These are phyloP conservation scores for Spisula solida DNA, from an alignment of 2,888 invertebrate species.

Conservation along the genomic window DNA sequence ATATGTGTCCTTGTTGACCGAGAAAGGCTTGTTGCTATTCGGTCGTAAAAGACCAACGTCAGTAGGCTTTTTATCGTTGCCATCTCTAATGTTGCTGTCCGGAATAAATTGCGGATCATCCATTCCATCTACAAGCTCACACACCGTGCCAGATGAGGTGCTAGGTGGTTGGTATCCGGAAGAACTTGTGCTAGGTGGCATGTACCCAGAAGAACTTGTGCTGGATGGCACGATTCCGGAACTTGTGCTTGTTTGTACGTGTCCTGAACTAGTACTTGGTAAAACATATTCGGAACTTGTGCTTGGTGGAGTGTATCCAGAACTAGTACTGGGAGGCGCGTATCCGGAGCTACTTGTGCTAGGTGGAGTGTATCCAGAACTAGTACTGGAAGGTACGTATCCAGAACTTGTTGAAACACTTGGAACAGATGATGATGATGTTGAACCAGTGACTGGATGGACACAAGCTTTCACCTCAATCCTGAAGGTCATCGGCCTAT, in stretches of 20 bases:
- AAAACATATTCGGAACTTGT: neutral
- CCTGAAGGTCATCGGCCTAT: no score
- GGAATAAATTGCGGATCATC: slow-evolving; percentile 35
- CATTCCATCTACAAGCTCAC: slow-evolving; percentile 34
- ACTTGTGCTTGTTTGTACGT: neutral
- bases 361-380: no score
- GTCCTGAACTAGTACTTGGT: neutral
- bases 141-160: neutral
- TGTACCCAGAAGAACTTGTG: neutral
- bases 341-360: neutral
- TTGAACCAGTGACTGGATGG: no score
- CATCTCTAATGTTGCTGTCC: slow-evolving; percentile 23
- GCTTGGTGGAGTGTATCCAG: neutral
- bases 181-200: neutral
- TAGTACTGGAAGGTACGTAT: neutral
- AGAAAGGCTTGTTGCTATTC: slow-evolving; percentile 28
- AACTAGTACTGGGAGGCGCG: no score
- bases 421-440: neutral
- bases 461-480: no score
- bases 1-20: slow-evolving; percentile 25
- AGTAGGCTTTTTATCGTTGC: slow-evolving; percentile 2
- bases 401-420: neutral
- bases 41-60: slow-evolving; percentile 38
- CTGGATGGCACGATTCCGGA: neutral
- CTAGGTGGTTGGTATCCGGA: neutral